A percentile compares a stretch with the other conserved stretches of the same genome.
Evolutionary conservation across 2,113 vertebrate species (phyloP).

Genomic region (Camelus dromedarius): DNA sequence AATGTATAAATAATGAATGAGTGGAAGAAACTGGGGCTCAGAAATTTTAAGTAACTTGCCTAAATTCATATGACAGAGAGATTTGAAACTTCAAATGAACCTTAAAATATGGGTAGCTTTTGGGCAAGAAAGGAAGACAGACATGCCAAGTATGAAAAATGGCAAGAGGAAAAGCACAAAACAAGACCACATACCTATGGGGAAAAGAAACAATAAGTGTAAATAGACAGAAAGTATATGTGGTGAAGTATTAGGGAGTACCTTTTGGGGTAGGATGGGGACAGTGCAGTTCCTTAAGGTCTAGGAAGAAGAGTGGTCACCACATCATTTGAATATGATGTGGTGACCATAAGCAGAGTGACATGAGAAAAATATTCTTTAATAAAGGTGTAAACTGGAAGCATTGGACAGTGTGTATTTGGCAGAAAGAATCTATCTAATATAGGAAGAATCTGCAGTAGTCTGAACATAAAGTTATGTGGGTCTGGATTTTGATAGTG

Average conservation of each 20-base stretch:
- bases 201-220: not conserved
- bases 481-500: not conserved
- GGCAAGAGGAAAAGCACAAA: not conserved
- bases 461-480: not conserved
- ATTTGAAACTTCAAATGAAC: conserved; percentile 2
- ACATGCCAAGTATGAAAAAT: not conserved
- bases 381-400: not conserved
- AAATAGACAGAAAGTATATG: not conserved
- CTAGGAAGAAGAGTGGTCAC: not conserved
- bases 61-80: not conserved
- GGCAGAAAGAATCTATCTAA: not conserved
- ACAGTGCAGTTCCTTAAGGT: not conserved
- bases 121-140: not conserved
- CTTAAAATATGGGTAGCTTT: not conserved
- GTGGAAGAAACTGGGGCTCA: not conserved
- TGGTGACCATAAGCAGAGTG: not conserved
- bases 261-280: not conserved
- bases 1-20: not conserved
- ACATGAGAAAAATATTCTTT: not conserved
- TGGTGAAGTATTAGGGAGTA: not conserved
- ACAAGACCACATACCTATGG: not conserved
- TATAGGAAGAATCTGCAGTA: not conserved
- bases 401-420: not conserved
- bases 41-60: not conserved
- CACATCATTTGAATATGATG: not conserved